phyloP scores from a whole-genome alignment of 1,140 invertebrate species.

The Centruroides sculpturatus region DNA sequence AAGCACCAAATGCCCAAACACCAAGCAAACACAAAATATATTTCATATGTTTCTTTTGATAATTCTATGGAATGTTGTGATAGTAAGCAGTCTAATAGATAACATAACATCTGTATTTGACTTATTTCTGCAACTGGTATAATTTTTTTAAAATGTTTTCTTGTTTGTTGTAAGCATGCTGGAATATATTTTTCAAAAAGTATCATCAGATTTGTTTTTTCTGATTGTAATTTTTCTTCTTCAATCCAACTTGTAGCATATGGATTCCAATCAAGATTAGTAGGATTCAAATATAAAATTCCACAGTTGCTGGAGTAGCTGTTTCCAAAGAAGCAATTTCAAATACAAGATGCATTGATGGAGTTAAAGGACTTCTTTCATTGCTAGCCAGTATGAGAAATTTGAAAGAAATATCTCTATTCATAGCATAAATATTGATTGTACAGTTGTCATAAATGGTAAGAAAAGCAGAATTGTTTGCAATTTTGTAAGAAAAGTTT shows the following conservation, averaged over 20 bases:
- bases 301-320: conserved; percentile 93
- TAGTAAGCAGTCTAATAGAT: conserved; percentile 70
- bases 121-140: conserved; percentile 87
- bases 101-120: conserved; percentile 85
- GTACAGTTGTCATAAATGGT: no score
- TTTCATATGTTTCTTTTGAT: conserved; percentile 84
- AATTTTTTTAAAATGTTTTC: conserved; percentile 81
- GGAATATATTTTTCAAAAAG: conserved; percentile 95
- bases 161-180: conserved; percentile 68
- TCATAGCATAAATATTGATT: no score
- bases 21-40: conserved; percentile 92
- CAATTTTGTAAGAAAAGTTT: no score
- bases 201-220: conserved; percentile 70
- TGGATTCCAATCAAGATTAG: conserved; percentile 94
- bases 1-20: conserved; percentile 91
- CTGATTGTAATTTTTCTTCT: conserved; percentile 48
- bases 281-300: conserved; percentile 81
- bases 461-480: no score
- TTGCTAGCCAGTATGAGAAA: conserved; percentile 90
- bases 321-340: conserved; percentile 90
- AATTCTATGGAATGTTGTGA: conserved; percentile 78
- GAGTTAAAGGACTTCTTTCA: conserved; percentile 84
- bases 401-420: no score
- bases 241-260: conserved; percentile 92
- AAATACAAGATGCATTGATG: conserved; percentile 84